Evolutionary conservation across 2,888 invertebrate species (phyloP).

Genomic region (Drosophila gaucha): DNA sequence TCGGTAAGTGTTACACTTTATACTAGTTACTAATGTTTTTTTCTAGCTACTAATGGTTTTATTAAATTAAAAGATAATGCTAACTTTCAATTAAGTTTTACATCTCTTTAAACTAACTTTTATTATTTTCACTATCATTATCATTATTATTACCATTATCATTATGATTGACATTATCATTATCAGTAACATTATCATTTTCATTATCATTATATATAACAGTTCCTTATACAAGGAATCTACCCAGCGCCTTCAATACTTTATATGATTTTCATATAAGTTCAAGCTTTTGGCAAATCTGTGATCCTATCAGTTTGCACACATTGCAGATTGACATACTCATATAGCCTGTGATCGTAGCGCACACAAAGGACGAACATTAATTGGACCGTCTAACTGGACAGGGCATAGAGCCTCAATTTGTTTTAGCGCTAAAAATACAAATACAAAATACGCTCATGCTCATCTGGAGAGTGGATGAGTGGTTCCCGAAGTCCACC

Average conservation of each 20-base stretch:
- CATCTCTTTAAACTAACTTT: too few relatives aligned
- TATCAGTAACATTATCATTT: not conserved
- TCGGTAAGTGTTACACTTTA: too few relatives aligned
- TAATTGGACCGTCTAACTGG: slow-evolving; percentile 41
- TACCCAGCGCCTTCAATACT: too few relatives aligned
- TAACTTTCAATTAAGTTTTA: too few relatives aligned
- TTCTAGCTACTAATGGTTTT: too few relatives aligned
- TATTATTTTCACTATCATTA: not conserved
- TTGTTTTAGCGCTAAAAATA: slow-evolving; percentile 79
- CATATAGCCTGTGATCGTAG: slow-evolving; percentile 18
- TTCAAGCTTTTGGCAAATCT: too few relatives aligned
- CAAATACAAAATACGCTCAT: slow-evolving; percentile 68
- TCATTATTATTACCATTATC: not conserved
- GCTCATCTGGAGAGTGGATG: slow-evolving; percentile 33
- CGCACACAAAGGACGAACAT: slow-evolving; percentile 20
- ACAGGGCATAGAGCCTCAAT: slow-evolving; percentile 62
- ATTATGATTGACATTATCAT: not conserved
- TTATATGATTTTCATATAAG: not conserved
- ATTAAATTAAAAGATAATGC: too few relatives aligned
- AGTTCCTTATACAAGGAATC: too few relatives aligned
- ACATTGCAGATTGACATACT: too few relatives aligned
- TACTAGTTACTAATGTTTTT: too few relatives aligned
- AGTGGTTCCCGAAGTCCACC: slow-evolving; percentile 10
- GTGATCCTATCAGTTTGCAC: too few relatives aligned
- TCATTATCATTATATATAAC: not conserved